Percentiles rank a stretch among this genome's conserved stretches.
These are phyloP conservation scores for Eristalis intricaria DNA, from an alignment of 2,888 invertebrate genomes.

Conservation along the genomic window DNA sequence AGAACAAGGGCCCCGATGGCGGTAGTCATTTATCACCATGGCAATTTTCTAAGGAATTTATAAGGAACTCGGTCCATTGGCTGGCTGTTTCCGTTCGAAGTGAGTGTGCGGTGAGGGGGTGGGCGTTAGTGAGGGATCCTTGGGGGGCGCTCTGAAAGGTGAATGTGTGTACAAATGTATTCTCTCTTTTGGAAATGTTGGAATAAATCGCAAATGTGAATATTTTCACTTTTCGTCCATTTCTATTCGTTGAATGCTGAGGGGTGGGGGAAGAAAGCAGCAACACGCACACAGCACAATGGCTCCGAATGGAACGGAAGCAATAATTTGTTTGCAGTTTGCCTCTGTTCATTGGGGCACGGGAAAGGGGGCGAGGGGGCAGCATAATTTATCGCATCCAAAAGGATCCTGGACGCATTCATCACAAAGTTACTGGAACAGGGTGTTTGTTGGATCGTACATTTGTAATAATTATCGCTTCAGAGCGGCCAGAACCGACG, in stretches of 20 bases:
- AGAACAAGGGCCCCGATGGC: conserved; percentile 55
- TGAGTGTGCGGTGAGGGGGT: not conserved
- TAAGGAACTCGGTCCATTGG: conserved; percentile 52
- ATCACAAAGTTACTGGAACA: conserved; percentile 23
- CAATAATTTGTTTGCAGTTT: conserved; percentile 70
- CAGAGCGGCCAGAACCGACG: too few relatives aligned
- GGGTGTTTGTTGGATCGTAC: conserved; percentile 31
- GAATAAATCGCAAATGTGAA: conserved; percentile 55
- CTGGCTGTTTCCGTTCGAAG: not conserved
- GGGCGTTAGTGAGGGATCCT: not conserved
- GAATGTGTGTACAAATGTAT: conserved; percentile 15
- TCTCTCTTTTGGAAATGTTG: conserved; percentile 5
- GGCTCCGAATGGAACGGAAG: conserved; percentile 41
- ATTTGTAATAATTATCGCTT: conserved; percentile 49
- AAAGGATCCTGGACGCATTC: conserved; percentile 60
- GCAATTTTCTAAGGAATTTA: conserved; percentile 66
- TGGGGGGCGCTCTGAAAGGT: not conserved
- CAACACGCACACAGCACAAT: conserved; percentile 43
- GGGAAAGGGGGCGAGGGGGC: not conserved
- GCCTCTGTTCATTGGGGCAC: conserved; percentile 37
- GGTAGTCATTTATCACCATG: conserved; percentile 60
- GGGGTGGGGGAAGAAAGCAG: not conserved
- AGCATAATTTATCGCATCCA: conserved; percentile 64
- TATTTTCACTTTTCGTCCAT: conserved; percentile 50
- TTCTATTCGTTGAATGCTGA: conserved; percentile 3